These are phyloP conservation scores for Mus spretus DNA, from an alignment of 2,797 vertebrate genomes.

Conservation along the genomic window DNA sequence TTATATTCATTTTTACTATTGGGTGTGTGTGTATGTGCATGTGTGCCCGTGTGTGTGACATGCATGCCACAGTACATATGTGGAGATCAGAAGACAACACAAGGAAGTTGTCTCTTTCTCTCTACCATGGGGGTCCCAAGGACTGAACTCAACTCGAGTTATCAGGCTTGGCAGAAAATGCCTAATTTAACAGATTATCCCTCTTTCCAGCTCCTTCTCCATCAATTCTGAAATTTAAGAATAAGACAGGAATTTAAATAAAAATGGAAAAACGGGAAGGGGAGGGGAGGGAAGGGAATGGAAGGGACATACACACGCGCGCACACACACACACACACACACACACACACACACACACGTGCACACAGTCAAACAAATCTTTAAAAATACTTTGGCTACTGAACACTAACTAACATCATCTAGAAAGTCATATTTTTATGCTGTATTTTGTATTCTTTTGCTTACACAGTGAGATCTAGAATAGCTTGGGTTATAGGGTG, in stretches of 20 bases:
- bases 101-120: neutral
- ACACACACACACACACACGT: fast-evolving
- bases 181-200: neutral
- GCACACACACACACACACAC: fast-evolving
- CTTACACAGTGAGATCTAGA: conserved; percentile 23
- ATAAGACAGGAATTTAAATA: conserved; percentile 55
- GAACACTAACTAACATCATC: conserved; percentile 36
- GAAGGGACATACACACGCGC: fast-evolving
- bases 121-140: neutral
- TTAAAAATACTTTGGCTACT: neutral
- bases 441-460: conserved; percentile 12
- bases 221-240: conserved; percentile 65
- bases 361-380: neutral
- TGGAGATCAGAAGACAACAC: neutral
- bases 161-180: neutral
- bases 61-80: neutral
- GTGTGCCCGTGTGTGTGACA: neutral
- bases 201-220: neutral
- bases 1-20: no score
- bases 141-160: neutral
- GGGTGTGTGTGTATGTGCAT: neutral
- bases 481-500: neutral
- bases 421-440: neutral
- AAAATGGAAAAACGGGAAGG: conserved; percentile 8
- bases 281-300: no score